These are phyloP conservation scores for Notarius quadriscutis DNA, from an alignment of 2,113 vertebrate species.

Conservation along the genomic window DNA sequence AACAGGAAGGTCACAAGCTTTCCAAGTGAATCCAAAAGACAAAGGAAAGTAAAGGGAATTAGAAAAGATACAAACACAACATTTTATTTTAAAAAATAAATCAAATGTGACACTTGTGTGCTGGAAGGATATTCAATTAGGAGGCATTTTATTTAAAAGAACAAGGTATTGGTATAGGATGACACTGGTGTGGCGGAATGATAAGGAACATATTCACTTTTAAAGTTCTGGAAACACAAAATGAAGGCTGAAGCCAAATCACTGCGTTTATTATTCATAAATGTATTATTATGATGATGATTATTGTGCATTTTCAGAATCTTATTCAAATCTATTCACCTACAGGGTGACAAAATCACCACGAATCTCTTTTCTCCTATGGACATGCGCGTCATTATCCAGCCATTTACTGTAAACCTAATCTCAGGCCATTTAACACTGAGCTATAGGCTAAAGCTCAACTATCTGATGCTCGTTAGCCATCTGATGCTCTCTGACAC, in stretches of 20 bases:
- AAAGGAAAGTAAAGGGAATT: slow-evolving; percentile 8
- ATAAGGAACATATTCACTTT: not conserved
- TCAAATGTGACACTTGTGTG: not conserved
- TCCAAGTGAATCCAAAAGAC: not conserved
- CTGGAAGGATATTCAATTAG: not conserved
- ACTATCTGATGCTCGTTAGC: slow-evolving; percentile 27
- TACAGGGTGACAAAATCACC: slow-evolving; percentile 1
- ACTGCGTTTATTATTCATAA: not conserved
- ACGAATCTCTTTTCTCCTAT: not conserved
- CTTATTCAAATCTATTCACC: not conserved
- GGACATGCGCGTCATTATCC: not conserved
- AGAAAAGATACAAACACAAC: not conserved
- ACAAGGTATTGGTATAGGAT: not conserved
- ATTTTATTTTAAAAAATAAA: slow-evolving; percentile 18
- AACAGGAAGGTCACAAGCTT: slow-evolving; percentile 18
- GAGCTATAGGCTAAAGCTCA: slow-evolving; percentile 11
- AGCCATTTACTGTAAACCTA: slow-evolving; percentile 24
- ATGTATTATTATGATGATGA: not conserved
- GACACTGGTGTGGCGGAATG: not conserved
- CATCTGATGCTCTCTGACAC: slow-evolving; percentile 25
- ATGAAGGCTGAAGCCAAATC: not conserved
- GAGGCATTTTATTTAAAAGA: not conserved
- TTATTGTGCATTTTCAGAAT: not conserved
- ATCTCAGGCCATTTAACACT: slow-evolving; percentile 18
- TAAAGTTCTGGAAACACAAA: not conserved